Evolutionary conservation across 2,888 invertebrate genomes (phyloP).

Genomic region (Deroplatys truncata): DNA sequence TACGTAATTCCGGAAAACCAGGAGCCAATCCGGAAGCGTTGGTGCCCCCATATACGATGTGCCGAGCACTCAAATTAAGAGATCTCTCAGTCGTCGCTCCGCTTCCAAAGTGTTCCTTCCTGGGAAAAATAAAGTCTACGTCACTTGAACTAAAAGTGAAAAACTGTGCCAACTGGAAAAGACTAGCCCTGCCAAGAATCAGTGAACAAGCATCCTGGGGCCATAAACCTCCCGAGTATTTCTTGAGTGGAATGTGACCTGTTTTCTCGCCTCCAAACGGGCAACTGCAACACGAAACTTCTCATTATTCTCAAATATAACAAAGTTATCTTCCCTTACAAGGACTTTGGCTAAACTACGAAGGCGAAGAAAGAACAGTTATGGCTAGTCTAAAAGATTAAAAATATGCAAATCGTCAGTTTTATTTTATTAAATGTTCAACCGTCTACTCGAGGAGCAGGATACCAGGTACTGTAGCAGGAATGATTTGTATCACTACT

Average conservation of each 20-base stretch:
- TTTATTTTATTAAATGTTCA: too few relatives aligned
- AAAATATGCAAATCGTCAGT: too few relatives aligned
- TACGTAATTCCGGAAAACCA: neutral
- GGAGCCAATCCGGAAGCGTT: neutral
- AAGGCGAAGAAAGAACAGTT: too few relatives aligned
- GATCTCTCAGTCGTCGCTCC: neutral
- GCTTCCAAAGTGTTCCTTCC: neutral
- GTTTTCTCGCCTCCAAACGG: neutral
- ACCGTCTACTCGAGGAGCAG: too few relatives aligned
- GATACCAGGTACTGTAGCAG: too few relatives aligned
- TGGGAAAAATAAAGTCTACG: neutral
- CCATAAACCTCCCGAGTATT: neutral
- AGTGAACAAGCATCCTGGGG: neutral
- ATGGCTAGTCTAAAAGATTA: too few relatives aligned
- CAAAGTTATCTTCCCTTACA: neutral
- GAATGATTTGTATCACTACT: too few relatives aligned
- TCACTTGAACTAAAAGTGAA: neutral
- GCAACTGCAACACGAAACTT: neutral
- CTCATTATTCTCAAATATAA: neutral
- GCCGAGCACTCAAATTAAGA: neutral
- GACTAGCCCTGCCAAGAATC: neutral
- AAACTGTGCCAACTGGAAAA: neutral
- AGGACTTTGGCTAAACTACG: too few relatives aligned
- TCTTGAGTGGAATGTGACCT: neutral
- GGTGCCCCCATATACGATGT: neutral